Evolutionary conservation across 2,888 invertebrate species (phyloP), one percentile per base, ranked within the genome.

Genomic region (Pteria penguin): DNA sequence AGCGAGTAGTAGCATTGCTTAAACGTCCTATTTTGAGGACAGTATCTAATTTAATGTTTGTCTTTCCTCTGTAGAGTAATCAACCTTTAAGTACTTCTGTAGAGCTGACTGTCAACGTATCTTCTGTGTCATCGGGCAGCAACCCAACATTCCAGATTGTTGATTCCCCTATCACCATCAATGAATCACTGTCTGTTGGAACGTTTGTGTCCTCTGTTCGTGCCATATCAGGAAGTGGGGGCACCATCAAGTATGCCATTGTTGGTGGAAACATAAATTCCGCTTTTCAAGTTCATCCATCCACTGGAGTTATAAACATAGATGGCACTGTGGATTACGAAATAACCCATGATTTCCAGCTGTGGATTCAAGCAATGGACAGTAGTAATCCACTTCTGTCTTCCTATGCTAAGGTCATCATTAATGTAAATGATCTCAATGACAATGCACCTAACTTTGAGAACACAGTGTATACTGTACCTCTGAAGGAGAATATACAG

Each of bases 231-330:
- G 95, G 80, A 0, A 78, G 70, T 60, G 79, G 80, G 32, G 72
- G 78, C 1, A 65, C 63, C 18, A 68, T 91, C 22, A 78, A 76
- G 77, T 98, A 96, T 89, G 95, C 95, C 32, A 96, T 98, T 79
- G 97, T 97, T 11, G 98, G 98, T n/a, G 98, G 98, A 3, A 98
- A 98, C 91, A 94, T 96, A 2, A 97, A 96, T 0, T 96, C 96
- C 14, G 85, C 85, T 0, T 87, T 89, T 58, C 75, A 78, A 31
- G 84, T 90, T 33, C 84, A 84, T n/a, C 57, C 75, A 1, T 68
- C 66, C 14, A 77, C 80, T 11, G 89, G 89, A 14, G 73, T 75
- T 4, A 81, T 89, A 14, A 82, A 75, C 26, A 85, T 89, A 4
- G 79, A 72, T 5, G 81, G 83, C 0, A 68, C 71, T 5, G 79